A percentile compares a stretch with the other conserved stretches of the same genome.
These are phyloP conservation scores for Sardinella longiceps DNA, from an alignment of 2,797 vertebrate genomes.

Conservation along the genomic window DNA sequence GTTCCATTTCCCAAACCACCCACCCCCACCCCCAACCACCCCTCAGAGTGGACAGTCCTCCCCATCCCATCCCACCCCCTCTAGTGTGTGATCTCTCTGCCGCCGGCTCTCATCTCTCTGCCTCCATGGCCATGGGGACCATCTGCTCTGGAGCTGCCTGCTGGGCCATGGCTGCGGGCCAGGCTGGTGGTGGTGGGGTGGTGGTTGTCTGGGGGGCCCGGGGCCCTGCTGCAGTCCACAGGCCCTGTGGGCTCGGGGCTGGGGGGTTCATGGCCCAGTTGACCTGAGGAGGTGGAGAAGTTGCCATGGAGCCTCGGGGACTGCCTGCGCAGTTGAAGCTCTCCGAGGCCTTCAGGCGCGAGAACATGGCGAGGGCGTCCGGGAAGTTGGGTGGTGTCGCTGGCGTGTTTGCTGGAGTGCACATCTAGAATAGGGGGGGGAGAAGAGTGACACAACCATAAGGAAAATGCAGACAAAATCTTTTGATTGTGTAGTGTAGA, in stretches of 20 bases:
- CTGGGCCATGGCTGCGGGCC: constrained; percentile 73
- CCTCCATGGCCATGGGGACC: constrained; percentile 78
- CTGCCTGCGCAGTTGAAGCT: constrained; percentile 75
- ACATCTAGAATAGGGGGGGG: constrained; percentile 75
- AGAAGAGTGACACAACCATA: neutral
- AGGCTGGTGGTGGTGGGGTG: constrained; percentile 56
- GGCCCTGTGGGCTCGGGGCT: constrained; percentile 63
- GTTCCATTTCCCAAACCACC: neutral
- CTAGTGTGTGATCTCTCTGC: neutral
- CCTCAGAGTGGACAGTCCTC: neutral
- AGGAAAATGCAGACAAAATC: neutral
- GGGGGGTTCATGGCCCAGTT: constrained; percentile 64
- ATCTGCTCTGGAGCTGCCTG: constrained; percentile 75
- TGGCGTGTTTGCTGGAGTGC: constrained; percentile 85
- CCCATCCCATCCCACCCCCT: neutral
- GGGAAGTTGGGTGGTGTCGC: constrained; percentile 88
- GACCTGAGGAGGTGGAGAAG: constrained; percentile 69
- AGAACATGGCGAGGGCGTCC: constrained; percentile 84
- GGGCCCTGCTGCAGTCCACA: constrained; percentile 73
- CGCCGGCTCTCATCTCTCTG: constrained; percentile 80
- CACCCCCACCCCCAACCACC: neutral
- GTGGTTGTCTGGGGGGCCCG: constrained; percentile 53
- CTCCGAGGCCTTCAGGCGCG: constrained; percentile 83
- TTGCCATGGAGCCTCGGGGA: constrained; percentile 74
- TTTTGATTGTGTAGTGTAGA: neutral